These are phyloP conservation scores for Burhinus bistriatus DNA, from an alignment of 2,113 vertebrate genomes.

Conservation along the genomic window DNA sequence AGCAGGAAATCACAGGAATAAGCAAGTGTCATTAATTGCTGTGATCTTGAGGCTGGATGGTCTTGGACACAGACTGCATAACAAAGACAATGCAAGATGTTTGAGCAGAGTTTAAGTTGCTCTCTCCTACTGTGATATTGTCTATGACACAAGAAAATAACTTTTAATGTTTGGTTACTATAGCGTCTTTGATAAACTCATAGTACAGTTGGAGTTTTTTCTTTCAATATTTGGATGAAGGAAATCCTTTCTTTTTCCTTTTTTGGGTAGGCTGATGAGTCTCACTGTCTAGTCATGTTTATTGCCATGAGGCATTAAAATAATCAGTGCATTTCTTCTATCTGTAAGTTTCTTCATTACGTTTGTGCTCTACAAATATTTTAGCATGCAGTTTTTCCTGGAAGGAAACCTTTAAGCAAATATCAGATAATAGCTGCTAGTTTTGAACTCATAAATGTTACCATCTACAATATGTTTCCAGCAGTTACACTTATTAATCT, in stretches of 20 bases:
- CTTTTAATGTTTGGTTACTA: background rate
- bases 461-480: background rate
- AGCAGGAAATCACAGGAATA: constrained; percentile 55
- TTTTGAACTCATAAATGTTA: background rate
- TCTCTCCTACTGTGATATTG: background rate
- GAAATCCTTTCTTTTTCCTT: background rate
- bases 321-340: background rate
- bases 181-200: background rate
- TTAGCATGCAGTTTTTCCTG: background rate
- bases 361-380: background rate
- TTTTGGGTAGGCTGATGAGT: background rate
- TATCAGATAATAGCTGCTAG: background rate
- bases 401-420: background rate
- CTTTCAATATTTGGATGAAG: background rate
- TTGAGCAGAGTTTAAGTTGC: background rate
- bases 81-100: background rate
- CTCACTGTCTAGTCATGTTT: background rate
- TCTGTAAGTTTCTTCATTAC: background rate
- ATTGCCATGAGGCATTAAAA: background rate
- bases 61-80: background rate
- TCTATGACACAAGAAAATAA: background rate
- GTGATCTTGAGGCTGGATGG: constrained; percentile 2
- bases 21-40: constrained; percentile 36
- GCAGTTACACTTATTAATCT: background rate
- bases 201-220: background rate